A percentile compares a stretch with the other conserved stretches of the same genome.
phyloP scores from a whole-genome alignment of 2,888 invertebrate species.

The Gastrophysa polygoni region DNA sequence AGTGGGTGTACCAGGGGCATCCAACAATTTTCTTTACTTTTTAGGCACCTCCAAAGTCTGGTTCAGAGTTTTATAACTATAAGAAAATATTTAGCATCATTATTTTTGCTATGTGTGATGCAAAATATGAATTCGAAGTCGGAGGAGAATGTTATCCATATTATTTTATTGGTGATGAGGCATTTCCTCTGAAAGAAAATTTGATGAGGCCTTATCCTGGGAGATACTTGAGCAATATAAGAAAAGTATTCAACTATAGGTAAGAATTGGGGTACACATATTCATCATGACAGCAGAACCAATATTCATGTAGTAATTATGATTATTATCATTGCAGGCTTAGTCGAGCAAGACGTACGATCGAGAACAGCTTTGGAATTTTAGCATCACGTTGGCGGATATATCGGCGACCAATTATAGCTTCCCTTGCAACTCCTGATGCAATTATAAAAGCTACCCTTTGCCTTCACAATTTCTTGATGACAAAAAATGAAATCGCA shows the following conservation, averaged over 20 bases:
- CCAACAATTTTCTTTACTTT: background rate
- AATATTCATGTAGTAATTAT: too few relatives aligned
- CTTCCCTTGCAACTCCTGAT: conserved; percentile 27
- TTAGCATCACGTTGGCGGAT: conserved; percentile 31
- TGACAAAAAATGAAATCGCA: background rate
- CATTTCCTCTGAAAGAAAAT: background rate
- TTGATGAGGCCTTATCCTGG: background rate
- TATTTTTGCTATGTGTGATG: background rate
- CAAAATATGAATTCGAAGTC: background rate
- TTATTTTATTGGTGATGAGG: background rate
- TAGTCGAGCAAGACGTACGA: conserved; percentile 25
- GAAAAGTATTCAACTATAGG: conserved; percentile 17
- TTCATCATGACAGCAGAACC: too few relatives aligned
- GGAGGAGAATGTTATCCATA: background rate
- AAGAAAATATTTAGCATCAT: background rate
- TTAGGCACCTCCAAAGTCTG: background rate
- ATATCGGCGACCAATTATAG: conserved; percentile 25
- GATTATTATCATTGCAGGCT: too few relatives aligned
- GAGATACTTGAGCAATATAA: background rate
- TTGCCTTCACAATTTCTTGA: conserved; percentile 32
- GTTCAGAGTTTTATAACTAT: background rate
- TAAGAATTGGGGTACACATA: too few relatives aligned
- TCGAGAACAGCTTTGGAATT: conserved; percentile 35
- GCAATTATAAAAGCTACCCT: conserved; percentile 32
- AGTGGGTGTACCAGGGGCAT: too few relatives aligned